Conservation (phyloP, 2,888 invertebrate genomes). For the Rhagonycha fulva region DNA sequence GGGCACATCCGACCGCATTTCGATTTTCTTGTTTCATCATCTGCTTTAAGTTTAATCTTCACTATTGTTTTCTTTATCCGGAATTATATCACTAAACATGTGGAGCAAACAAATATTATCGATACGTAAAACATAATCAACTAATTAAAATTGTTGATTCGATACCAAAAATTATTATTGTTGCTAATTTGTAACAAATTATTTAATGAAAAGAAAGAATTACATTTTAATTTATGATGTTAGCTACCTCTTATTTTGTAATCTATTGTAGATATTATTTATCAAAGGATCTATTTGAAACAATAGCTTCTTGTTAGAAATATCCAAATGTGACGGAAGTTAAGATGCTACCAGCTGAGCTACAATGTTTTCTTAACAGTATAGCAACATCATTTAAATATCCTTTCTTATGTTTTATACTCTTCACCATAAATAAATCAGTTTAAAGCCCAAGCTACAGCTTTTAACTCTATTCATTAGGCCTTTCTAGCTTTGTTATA, state of each 20-base stretch:
- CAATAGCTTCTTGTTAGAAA: conserved; percentile 14
- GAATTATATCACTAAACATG: conserved; percentile 3
- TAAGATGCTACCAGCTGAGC: conserved; percentile 7
- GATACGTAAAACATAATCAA: neutral
- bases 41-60: conserved; percentile 7
- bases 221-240: neutral
- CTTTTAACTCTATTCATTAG: conserved; percentile 18
- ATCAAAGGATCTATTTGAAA: conserved; percentile 9
- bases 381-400: conserved; percentile 15
- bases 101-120: neutral
- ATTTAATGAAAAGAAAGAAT: neutral
- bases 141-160: neutral
- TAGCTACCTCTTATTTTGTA: neutral
- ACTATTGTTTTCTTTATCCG: conserved; percentile 8
- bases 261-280: neutral
- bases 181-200: too few species aligned
- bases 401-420: conserved; percentile 18
- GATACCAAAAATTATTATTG: too few species aligned
- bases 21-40: conserved; percentile 13
- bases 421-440: conserved; percentile 19
- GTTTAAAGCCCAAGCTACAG: conserved; percentile 15
- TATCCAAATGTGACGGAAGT: conserved; percentile 17
- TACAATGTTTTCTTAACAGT: conserved; percentile 9
- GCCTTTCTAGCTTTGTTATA: conserved; percentile 14
- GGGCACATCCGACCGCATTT: conserved; percentile 15